Base-by-base conservation (phyloP, 2,113 vertebrate genomes). In the Pelusios castaneus region DNA sequence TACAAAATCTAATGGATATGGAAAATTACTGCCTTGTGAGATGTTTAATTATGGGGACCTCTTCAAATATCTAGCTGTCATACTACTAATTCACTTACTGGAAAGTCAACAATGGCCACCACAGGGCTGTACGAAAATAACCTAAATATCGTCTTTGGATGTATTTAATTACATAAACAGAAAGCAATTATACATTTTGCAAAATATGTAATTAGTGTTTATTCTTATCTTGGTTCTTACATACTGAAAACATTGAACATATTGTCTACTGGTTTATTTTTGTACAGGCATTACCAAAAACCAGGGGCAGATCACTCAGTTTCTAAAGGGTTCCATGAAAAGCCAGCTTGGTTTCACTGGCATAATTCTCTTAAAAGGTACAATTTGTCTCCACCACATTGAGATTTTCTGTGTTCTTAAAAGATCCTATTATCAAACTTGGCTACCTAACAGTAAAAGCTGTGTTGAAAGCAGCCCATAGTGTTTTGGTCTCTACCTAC, bases 191-290 rank as follows among this genome's bases (percentile, higher is more conserved):
- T 43, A 31, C 79, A 55, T 77, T 85, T 97, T 94, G 51, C 52
- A 96, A 95, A 95, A 87, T 88, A 78, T 84, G 75, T 85, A 79
- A 85, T 96, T 96, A 85, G n/a, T 63, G 43, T 95, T 96, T 90
- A 85, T 85, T 85, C 82, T 94, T 93, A 90, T 95, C n/a, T 9
- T 91, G 24, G 24, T 90, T 95, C 76, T 95, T 84, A 78, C 89
- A 67, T 79, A 81, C 21, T 63, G 63, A 97, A 94, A 86, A 90
- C 84, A 93, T 85, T 25, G 19, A 93, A 51, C 63, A 80, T 82
- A 79, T 54, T 86, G 16, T 88, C 82, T 73, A 10, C 76, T 89
- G 73, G 70, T 73, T 93, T 95, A 88, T 91, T 86, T 96, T 82
- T 93, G 31, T 95, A 60, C 52, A 95, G 84, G 96, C 88, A 91